Base-by-base conservation (phyloP, 2,113 vertebrate species). In the Aptenodytes patagonicus region DNA sequence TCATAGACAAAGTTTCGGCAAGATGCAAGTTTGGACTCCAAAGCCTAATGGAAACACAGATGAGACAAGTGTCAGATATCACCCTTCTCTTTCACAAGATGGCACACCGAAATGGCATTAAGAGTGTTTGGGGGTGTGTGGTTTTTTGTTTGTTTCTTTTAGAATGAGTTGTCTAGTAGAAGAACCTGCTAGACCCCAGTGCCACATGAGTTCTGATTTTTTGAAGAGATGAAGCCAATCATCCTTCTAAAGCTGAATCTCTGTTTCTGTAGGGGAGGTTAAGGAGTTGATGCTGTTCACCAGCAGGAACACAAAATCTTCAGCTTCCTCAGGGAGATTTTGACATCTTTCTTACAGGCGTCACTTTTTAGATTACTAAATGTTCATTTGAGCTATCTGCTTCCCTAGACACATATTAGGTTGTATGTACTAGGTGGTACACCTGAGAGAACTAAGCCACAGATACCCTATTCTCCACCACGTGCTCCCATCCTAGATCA, bases 21-120 rank as follows among this genome's bases (percentile, higher is more conserved):
- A n/a, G 99, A 99, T 1, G 99, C 99, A 72, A 99, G 98, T 94
- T 99, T 99, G 54, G 99, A 99, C 94, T 99, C 99, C 97, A 99
- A 96, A 20, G 99, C 99, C 99, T 99, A 83, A 40, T 51, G 52
- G 7, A 77, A 95, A 94, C 11, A 75, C 13, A 54, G 25, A 32
- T 0, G 0, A 85, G 28, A 10, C 17, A 49, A 85, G 28, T 8
- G 19, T 92, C 55, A 93, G 34, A 49, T 4, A 62, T 7, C 13
- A 36, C 17, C 1, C 1, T 55, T 71, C 51, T 49, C 31, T 57
- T 70, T 65, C 51, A 46, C 25, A 47, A 83, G 42, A 46, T 36
- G 36, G 34, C 76, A 76, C 51, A 65, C 16, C 13, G 82, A 83
- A 90, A 49, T 3, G 3, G n/a, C 42, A 82, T 26, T 13, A 40